These are phyloP conservation scores for Hemibagrus wyckioides DNA, from an alignment of 2,113 vertebrate genomes.

Conservation along the genomic window DNA sequence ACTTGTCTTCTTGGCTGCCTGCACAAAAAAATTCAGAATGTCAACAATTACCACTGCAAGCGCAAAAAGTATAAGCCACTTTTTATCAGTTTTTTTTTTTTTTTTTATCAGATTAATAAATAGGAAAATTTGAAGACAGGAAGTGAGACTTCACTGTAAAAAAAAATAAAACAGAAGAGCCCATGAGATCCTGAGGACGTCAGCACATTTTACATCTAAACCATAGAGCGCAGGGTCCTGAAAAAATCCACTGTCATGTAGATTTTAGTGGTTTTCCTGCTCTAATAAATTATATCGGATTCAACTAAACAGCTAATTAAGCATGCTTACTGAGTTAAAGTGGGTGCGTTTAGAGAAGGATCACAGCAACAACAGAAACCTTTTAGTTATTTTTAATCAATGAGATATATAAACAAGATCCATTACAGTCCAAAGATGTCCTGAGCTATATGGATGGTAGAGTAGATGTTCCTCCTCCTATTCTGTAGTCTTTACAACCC, in stretches of 20 bases:
- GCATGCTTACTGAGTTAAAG: neutral
- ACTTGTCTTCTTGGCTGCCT: neutral
- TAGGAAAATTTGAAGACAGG: neutral
- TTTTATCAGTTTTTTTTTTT: too few species aligned
- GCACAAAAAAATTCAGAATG: neutral
- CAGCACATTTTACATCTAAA: constrained; percentile 6
- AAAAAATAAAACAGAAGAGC: constrained; percentile 6
- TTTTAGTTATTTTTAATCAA: neutral
- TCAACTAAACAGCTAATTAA: neutral
- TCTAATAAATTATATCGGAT: neutral
- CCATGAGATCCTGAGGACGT: neutral
- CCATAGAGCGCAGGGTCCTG: neutral
- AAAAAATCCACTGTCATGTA: neutral
- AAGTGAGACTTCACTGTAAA: neutral
- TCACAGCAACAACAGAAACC: neutral
- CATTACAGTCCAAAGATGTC: neutral
- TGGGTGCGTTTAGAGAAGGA: neutral
- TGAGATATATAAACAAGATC: constrained; percentile 3
- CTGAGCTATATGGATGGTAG: neutral
- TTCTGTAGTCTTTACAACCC: neutral
- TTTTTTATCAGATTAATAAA: neutral
- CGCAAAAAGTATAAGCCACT: neutral
- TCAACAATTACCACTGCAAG: neutral
- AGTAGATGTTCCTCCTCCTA: neutral
- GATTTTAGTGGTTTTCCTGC: neutral